A percentile compares a stretch with the other conserved stretches of the same genome.
Evolutionary conservation across 2,113 vertebrate genomes (phyloP).

Genomic region (Pleuronectes platessa): DNA sequence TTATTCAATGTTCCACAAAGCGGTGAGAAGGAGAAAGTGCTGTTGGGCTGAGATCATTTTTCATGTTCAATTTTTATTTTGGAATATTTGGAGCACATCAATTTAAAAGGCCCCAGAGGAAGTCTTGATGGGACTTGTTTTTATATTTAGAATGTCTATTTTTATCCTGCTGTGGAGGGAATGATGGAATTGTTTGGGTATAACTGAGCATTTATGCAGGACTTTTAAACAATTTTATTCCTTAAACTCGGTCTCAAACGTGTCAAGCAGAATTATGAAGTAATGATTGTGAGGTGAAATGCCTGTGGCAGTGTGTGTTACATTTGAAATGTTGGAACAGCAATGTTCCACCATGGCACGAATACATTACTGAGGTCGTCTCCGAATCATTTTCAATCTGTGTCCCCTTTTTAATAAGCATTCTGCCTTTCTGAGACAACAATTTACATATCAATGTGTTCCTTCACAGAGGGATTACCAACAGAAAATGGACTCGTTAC

Average conservation of each 20-base stretch:
- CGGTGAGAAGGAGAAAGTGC: not conserved
- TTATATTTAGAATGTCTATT: slow-evolving; percentile 28
- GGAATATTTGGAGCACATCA: slow-evolving; percentile 7
- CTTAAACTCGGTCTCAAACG: slow-evolving; percentile 16
- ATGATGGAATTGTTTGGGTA: not conserved
- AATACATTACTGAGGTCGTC: slow-evolving; percentile 54
- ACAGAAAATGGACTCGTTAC: slow-evolving; percentile 68
- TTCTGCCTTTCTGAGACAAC: slow-evolving; percentile 55
- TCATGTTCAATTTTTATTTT: slow-evolving; percentile 9
- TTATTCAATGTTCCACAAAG: not conserved
- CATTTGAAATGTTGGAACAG: slow-evolving; percentile 10
- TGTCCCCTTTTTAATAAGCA: slow-evolving; percentile 65
- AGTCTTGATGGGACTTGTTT: not conserved
- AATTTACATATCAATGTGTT: slow-evolving; percentile 72
- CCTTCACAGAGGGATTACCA: slow-evolving; percentile 63
- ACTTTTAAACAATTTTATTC: slow-evolving; percentile 17
- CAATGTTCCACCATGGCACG: slow-evolving; percentile 1
- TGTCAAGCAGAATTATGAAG: slow-evolving; percentile 7
- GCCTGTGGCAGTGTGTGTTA: slow-evolving; percentile 4
- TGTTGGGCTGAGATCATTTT: not conserved
- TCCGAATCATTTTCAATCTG: slow-evolving; percentile 64
- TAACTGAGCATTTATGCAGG: not conserved
- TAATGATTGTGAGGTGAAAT: slow-evolving; percentile 12
- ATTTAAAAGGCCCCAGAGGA: slow-evolving; percentile 8
- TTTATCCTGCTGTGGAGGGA: slow-evolving; percentile 8